Evolutionary conservation across 1,140 invertebrate species (phyloP), one percentile per base, ranked within the genome.

Genomic region (Microplitis mediator): DNA sequence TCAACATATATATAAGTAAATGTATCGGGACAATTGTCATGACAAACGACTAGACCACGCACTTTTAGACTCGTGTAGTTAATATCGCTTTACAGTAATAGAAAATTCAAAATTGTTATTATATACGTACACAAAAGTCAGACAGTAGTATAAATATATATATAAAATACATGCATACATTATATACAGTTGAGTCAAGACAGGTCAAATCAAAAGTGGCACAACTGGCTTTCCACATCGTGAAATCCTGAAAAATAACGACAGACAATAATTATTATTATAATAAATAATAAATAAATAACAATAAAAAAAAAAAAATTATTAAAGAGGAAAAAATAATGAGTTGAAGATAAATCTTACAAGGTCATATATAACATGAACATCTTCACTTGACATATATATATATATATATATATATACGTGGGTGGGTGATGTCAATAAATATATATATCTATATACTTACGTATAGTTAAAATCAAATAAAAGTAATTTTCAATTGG

Each of bases 121-220:
- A 9, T 45, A 11, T 45, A 45, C 39, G 3, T 6, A 45, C 39
- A 3, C 6, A 11, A 3, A 45, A 45, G 39, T 23, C 23, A 45
- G 11, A 62, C 35, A 35, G 56, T 60, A n/a, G 9, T 34, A 60
- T 31, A 60, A 13, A 60, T 14, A 34, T 34, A 60, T 34, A 60
- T 31, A 62, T 23, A 16, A 50, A 64, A n/a, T 11, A n/a, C 8
- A 64, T 36, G 9, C n/a, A 23, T 35, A 16, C 23, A 9, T 34
- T 50, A 39, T 16, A 65, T 45, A 45, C 54, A 64, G 50, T 39
- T n/a, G 32, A 65, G 62, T 52, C 51, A 34, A 72, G 62, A 71
- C 69, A 73, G 64, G 71, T 73, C 65, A 63, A 69, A 73, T 69
- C 32, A 69, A 73, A 73, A 63, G 58, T 69, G 72, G 72, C 60